Conservation (phyloP, 2,797 vertebrate species). For the Pangasius sanitwongsei region DNA sequence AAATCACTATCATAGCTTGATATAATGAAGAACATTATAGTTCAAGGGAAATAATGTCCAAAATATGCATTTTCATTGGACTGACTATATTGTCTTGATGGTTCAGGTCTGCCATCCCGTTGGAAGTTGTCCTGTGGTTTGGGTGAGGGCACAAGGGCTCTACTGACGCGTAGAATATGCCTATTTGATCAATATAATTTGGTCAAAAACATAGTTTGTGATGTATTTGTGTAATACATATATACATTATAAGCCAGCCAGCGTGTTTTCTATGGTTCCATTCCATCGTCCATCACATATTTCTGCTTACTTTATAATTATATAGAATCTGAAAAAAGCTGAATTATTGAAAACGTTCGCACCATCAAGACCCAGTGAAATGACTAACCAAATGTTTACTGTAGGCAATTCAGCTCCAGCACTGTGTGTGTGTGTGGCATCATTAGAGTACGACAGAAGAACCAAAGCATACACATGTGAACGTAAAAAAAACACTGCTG, state of each 20-base stretch:
- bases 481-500: slow-evolving; percentile 2
- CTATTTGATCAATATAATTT: background rate
- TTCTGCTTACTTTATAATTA: background rate
- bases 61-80: background rate
- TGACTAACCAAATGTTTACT: background rate
- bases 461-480: slow-evolving; percentile 1
- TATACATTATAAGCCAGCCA: background rate
- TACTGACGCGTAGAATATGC: background rate
- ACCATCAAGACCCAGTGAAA: background rate
- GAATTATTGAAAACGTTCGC: background rate
- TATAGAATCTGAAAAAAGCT: background rate
- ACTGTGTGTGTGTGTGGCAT: slow-evolving; percentile 7
- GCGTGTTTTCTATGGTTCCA: background rate
- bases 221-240: background rate
- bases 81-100: background rate
- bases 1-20: background rate
- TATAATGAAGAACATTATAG: background rate
- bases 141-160: background rate
- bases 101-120: background rate
- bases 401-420: background rate
- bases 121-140: background rate
- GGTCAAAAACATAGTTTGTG: background rate
- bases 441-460: slow-evolving; percentile 10
- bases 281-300: background rate
- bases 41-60: background rate